Percentiles rank a stretch among this genome's conserved stretches.
These are phyloP conservation scores for Smutsia gigantea DNA, from an alignment of 2,797 vertebrate species.

Conservation along the genomic window DNA sequence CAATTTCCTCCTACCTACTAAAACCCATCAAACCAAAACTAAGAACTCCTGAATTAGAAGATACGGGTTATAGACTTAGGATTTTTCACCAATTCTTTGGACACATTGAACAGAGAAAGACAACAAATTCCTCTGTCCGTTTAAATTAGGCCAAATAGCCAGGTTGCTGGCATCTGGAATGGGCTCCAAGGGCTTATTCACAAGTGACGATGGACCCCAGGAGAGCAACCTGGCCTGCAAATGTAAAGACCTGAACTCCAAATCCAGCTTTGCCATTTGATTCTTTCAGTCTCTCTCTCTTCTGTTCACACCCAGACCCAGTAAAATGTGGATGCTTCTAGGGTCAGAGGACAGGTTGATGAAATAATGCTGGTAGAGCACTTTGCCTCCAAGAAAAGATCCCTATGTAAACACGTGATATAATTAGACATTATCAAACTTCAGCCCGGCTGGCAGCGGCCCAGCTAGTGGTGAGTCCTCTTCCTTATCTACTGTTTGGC, in stretches of 20 bases:
- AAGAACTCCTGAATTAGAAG: slow-evolving; percentile 12
- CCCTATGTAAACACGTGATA: slow-evolving; percentile 70
- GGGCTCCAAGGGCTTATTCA: neutral
- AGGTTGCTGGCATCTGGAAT: neutral
- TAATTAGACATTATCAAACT: slow-evolving; percentile 76
- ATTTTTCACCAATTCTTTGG: slow-evolving; percentile 36
- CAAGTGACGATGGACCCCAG: neutral
- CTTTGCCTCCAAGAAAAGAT: slow-evolving; percentile 63
- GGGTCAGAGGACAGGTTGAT: slow-evolving; percentile 67
- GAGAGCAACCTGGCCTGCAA: neutral
- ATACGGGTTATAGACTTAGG: neutral
- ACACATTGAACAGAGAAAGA: neutral
- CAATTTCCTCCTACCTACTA: neutral
- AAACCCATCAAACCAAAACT: neutral
- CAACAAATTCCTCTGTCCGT: slow-evolving; percentile 6
- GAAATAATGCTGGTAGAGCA: slow-evolving; percentile 59
- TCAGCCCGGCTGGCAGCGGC: neutral
- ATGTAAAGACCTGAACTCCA: neutral
- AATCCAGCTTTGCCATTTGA: neutral
- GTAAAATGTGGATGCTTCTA: neutral
- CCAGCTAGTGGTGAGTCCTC: neutral
- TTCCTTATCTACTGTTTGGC: slow-evolving; percentile 70
- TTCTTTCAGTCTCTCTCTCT: slow-evolving; percentile 50
- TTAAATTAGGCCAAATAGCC: neutral
- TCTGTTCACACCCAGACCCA: neutral